Evolutionary conservation across 2,113 vertebrate species (phyloP).

Genomic region (Camelus bactrianus): DNA sequence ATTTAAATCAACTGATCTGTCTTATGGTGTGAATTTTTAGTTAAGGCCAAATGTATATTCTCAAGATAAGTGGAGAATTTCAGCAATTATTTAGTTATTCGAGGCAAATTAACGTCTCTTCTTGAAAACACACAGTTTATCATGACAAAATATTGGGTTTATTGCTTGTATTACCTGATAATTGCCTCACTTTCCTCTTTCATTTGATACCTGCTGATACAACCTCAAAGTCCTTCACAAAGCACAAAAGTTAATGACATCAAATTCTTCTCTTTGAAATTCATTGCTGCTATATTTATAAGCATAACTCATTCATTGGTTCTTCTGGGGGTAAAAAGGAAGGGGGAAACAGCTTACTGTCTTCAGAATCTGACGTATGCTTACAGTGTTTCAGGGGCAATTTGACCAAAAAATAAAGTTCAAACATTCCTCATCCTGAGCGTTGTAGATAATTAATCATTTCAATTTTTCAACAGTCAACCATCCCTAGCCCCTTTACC

Average conservation of each 20-base stretch:
- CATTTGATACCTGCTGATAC: neutral
- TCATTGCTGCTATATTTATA: neutral
- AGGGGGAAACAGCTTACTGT: neutral
- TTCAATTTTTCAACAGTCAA: conserved; percentile 38
- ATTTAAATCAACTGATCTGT: conserved; percentile 20
- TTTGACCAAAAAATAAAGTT: neutral
- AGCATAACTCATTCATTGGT: neutral
- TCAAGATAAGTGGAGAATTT: neutral
- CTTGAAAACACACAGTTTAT: conserved; percentile 7
- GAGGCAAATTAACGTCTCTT: neutral
- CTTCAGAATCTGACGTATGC: neutral
- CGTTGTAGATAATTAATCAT: neutral
- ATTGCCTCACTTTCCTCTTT: neutral
- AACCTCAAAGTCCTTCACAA: neutral
- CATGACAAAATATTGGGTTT: neutral
- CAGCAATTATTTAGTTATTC: conserved; percentile 10
- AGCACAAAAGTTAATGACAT: neutral
- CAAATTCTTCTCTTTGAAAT: conserved; percentile 14
- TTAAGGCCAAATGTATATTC: neutral
- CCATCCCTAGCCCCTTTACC: neutral
- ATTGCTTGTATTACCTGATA: conserved; percentile 22
- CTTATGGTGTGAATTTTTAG: neutral
- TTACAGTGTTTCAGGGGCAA: neutral
- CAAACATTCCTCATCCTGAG: neutral
- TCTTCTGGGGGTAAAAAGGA: neutral